A percentile compares a stretch with the other conserved stretches of the same genome.
phyloP scores from a whole-genome alignment of 2,113 vertebrate species.

The Otolemur garnettii region DNA sequence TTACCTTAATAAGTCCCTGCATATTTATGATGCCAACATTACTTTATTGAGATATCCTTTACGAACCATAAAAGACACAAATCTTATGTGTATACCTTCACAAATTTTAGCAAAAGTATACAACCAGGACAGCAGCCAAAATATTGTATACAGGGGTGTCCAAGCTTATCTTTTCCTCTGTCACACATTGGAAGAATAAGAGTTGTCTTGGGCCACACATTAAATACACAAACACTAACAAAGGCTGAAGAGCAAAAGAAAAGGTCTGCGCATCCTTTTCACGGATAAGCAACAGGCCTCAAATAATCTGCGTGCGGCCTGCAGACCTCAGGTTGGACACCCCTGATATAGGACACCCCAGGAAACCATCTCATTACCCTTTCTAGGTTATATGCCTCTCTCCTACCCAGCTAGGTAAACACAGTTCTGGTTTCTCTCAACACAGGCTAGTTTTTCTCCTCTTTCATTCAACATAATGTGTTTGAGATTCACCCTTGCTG shows the following conservation, averaged over 20 bases:
- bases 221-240: too few species aligned
- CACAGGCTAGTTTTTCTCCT: neutral
- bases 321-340: too few species aligned
- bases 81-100: neutral
- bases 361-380: neutral
- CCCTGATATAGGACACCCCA: too few species aligned
- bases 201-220: too few species aligned
- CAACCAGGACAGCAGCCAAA: neutral
- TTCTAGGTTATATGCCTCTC: neutral
- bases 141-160: too few species aligned
- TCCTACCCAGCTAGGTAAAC: neutral
- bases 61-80: neutral
- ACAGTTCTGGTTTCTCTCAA: neutral
- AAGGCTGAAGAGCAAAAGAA: too few species aligned
- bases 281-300: too few species aligned
- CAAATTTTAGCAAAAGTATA: neutral
- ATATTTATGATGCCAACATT: neutral
- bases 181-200: too few species aligned
- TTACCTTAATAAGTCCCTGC: neutral
- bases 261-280: too few species aligned
- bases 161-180: too few species aligned
- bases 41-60: neutral
- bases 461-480: neutral
- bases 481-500: neutral
- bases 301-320: too few species aligned